Evolutionary conservation across 2,888 invertebrate species (phyloP).

Genomic region (Schizotus pectinicornis): DNA sequence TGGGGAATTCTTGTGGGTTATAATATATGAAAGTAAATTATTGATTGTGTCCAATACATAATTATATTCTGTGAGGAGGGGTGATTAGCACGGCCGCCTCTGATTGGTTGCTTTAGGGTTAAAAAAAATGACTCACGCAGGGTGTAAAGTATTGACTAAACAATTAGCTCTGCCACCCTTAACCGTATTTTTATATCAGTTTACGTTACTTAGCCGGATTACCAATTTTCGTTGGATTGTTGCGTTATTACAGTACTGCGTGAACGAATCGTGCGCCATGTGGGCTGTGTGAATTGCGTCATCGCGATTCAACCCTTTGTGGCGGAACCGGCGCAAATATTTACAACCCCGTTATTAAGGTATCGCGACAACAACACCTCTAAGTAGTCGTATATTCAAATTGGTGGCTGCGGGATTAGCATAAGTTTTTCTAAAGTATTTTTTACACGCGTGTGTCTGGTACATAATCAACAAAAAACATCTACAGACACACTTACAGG

Average conservation of each 20-base stretch:
- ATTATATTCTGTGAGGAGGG: slow-evolving; percentile 58
- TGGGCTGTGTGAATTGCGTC: not conserved
- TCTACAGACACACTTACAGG: slow-evolving; percentile 22
- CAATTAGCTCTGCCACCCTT: slow-evolving; percentile 59
- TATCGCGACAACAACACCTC: slow-evolving; percentile 7
- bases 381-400: slow-evolving; percentile 11
- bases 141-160: slow-evolving; percentile 63
- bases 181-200: slow-evolving; percentile 57
- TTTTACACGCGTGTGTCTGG: slow-evolving; percentile 15
- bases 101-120: slow-evolving; percentile 60
- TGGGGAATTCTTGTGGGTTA: slow-evolving; percentile 23
- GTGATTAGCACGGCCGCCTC: slow-evolving; percentile 59
- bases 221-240: not conserved
- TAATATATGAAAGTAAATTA: slow-evolving; percentile 55
- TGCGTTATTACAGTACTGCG: too few relatives aligned
- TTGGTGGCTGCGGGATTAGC: slow-evolving; percentile 15
- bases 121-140: slow-evolving; percentile 62
- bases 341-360: slow-evolving; percentile 20
- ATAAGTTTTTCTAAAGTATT: slow-evolving; percentile 21
- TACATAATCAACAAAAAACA: slow-evolving; percentile 13
- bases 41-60: slow-evolving; percentile 60
- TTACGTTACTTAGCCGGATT: slow-evolving; percentile 33
- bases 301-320: not conserved
- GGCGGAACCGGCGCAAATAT: not conserved
- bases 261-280: not conserved